Evolutionary conservation across 2,888 invertebrate genomes (phyloP).

Genomic region (Hydriomena furcata): DNA sequence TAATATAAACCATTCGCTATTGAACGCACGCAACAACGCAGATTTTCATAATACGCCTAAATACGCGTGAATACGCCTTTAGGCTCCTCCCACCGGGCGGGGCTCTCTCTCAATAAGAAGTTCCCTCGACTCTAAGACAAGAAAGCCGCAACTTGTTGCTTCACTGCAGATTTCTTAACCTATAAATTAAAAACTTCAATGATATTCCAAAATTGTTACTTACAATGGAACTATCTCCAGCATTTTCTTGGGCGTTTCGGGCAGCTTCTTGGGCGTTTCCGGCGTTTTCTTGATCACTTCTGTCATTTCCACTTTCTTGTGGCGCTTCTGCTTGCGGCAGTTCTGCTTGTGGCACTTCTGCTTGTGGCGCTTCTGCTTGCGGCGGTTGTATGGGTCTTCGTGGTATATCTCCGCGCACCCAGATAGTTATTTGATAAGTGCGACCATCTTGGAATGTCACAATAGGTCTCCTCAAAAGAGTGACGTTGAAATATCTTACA

Average conservation of each 20-base stretch:
- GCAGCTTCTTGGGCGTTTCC: neutral
- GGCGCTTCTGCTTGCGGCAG: too few species aligned
- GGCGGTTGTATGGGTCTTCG: neutral
- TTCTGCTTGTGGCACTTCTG: too few species aligned
- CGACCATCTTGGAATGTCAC: neutral
- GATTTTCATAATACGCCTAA: slow-evolving; percentile 3
- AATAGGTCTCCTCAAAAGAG: neutral
- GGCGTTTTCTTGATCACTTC: neutral
- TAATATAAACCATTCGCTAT: slow-evolving; percentile 4
- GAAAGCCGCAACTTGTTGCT: slow-evolving; percentile 5
- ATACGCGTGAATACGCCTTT: slow-evolving; percentile 1
- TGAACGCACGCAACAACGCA: neutral
- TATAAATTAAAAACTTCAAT: too few species aligned
- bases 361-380: neutral
- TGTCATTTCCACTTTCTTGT: slow-evolving; percentile 5
- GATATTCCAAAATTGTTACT: too few species aligned
- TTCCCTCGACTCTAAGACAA: neutral
- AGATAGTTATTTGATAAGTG: neutral
- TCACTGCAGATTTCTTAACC: neutral
- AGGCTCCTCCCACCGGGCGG: neutral
- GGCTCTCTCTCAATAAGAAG: neutral
- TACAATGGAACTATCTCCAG: slow-evolving; percentile 27
- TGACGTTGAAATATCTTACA: neutral
- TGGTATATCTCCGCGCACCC: neutral
- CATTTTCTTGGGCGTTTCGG: slow-evolving; percentile 14